Percentiles rank a stretch among this genome's conserved stretches.
Conservation (phyloP, 2,113 vertebrate species). For the Pelmatolapia mariae region DNA sequence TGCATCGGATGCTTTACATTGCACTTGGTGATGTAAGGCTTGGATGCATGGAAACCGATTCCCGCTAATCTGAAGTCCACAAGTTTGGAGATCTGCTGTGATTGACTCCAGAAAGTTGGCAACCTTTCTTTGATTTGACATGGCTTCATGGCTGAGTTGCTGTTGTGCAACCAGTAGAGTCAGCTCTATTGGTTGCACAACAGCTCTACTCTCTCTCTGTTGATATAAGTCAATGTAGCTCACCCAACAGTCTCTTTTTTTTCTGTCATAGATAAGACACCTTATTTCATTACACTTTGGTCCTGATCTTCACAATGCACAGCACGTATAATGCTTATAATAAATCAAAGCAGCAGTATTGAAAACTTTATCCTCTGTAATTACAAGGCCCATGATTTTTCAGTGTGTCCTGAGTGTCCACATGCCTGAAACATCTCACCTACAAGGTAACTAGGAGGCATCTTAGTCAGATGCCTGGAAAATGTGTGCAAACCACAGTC, state of each 20-base stretch:
- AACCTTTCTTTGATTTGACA: not conserved
- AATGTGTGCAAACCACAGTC: not conserved
- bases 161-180: not conserved
- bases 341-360: not conserved
- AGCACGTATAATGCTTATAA: not conserved
- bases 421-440: not conserved
- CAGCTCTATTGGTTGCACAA: not conserved
- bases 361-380: not conserved
- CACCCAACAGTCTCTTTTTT: not conserved
- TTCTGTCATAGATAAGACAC: not conserved
- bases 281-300: not conserved
- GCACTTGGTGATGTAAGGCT: not conserved
- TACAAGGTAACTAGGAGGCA: not conserved
- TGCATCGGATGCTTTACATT: not conserved
- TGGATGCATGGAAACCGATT: not conserved
- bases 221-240: not conserved
- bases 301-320: not conserved
- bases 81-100: not conserved
- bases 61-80: not conserved
- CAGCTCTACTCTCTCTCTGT: not conserved
- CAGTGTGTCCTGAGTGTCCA: not conserved
- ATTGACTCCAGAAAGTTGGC: not conserved
- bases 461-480: not conserved
- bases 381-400: not conserved
- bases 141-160: not conserved